Evolutionary conservation across 2,888 invertebrate species (phyloP).

Genomic region (Lithophane ornitopus): DNA sequence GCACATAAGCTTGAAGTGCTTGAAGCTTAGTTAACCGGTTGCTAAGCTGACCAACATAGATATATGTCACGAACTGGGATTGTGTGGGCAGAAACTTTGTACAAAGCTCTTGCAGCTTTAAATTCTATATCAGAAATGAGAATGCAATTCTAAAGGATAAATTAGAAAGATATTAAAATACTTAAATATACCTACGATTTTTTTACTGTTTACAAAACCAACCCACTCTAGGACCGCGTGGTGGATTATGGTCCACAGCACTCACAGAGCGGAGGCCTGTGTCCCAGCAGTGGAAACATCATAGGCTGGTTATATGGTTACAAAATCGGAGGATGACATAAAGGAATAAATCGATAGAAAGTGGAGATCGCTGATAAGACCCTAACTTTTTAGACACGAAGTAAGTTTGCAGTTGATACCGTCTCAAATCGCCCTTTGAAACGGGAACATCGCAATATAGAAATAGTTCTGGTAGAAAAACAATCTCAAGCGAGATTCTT

Average conservation of each 20-base stretch:
- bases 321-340: neutral
- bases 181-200: too few species aligned
- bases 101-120: neutral
- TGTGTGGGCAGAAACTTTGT: neutral
- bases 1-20: conserved; percentile 14
- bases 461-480: neutral
- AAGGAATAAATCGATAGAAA: neutral
- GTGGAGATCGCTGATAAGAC: neutral
- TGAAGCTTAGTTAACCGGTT: conserved; percentile 36
- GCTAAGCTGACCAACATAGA: conserved; percentile 4
- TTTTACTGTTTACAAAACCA: too few species aligned
- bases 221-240: too few species aligned
- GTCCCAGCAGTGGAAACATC: too few species aligned
- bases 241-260: too few species aligned
- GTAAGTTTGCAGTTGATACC: neutral
- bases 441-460: neutral
- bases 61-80: conserved; percentile 2
- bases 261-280: too few species aligned
- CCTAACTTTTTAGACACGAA: too few species aligned
- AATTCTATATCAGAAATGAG: neutral
- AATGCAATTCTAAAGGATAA: neutral
- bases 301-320: too few species aligned
- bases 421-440: neutral
- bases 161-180: neutral
- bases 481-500: too few species aligned